Base-by-base conservation (phyloP, 2,797 vertebrate genomes). In the Melanotaenia boesemani region DNA sequence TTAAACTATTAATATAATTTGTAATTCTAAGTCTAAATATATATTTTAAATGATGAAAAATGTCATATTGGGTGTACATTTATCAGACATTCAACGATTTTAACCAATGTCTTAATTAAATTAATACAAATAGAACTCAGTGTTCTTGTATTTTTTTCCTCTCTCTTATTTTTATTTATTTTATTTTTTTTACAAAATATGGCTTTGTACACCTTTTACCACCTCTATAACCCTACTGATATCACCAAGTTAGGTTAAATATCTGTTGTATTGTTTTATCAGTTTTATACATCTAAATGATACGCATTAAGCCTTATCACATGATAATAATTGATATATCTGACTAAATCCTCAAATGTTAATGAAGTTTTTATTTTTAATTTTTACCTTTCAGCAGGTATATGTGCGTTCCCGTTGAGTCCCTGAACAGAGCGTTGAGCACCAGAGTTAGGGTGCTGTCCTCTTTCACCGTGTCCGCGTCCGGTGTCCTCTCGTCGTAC, bases 341-440 rank as follows among this genome's bases (percentile, higher is more conserved):
- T n/a, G 12, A 22, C 7, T 22, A 10, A 54, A 54, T 56, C 28
- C 2, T 26, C 2, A 26, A 28, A 56, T 30, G 6, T 54, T 5
- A 24, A 22, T 11, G 8, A 10, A 11, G 46, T 24, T 12, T 16
- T 41, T 41, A 32, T 32, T 22, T 5, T 44, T 37, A 26, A 26
- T 28, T 7, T 63, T 81, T 86, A 96, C 95, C 95, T 95, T 95
- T 95, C 16, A 96, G 93, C 61, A 96, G 89, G 81, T 93, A 94
- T 2, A 92, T 71, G n/a, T 79, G 78, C 0, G 93, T 92, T 46
- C 78, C 89, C 16, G 78, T 83, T 4, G 92, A 88, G 85, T 94
- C 94, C 56, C 93, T 85, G 72, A 88, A 87, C 64, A 96, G 74
- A 15, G 95, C 93, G 78, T 94, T 89, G 20, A 93, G 87, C 72